Evolutionary conservation across 1,140 invertebrate genomes (phyloP).

Genomic region (Solenopsis fugax): DNA sequence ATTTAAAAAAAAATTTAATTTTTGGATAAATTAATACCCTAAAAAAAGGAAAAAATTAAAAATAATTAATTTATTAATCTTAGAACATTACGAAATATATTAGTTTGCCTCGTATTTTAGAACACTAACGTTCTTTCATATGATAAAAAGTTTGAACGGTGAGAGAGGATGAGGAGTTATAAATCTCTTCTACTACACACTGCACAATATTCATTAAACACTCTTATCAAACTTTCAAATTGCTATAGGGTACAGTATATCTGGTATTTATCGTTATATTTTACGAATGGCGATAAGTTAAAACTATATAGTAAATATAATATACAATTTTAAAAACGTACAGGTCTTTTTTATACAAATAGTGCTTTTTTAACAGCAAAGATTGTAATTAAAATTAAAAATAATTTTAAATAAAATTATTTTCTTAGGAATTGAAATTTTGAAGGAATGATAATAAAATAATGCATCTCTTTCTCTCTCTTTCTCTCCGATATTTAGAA

Average conservation of each 20-base stretch:
- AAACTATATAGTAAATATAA: background rate
- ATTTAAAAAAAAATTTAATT: background rate
- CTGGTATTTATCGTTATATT: background rate
- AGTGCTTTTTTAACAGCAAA: background rate
- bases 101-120: background rate
- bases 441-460: too few relatives aligned
- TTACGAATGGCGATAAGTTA: background rate
- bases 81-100: background rate
- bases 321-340: background rate
- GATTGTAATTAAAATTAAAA: conserved; percentile 1
- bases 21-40: background rate
- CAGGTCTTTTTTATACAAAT: background rate
- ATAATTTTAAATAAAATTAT: background rate
- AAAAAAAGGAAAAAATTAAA: background rate
- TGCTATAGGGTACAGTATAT: background rate
- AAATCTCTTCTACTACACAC: background rate
- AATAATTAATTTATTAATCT: background rate
- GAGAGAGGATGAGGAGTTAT: background rate
- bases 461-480: too few relatives aligned
- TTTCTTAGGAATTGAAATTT: too few relatives aligned
- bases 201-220: conserved; percentile 9
- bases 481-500: too few relatives aligned
- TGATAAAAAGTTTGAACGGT: background rate
- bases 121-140: background rate
- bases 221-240: conserved; percentile 13